Conservation (phyloP, 2,888 invertebrate species). For the Cremastinae sp. region DNA sequence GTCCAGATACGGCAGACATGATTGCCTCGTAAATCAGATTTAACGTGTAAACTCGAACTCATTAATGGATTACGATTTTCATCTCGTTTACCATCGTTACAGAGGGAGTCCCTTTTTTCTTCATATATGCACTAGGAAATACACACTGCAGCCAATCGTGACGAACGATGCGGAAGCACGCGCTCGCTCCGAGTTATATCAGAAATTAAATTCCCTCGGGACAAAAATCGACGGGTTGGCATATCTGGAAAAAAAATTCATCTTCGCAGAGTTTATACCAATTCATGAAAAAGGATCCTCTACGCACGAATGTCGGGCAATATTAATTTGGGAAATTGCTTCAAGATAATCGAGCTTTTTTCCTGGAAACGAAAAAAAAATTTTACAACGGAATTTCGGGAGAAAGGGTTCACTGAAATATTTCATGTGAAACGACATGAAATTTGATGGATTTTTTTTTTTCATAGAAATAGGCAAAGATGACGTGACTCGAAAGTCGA, state of each 20-base stretch:
- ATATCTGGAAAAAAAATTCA: conserved; percentile 16
- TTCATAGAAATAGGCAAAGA: not conserved
- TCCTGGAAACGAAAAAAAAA: conserved; percentile 3
- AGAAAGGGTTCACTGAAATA: too few species aligned
- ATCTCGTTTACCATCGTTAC: conserved; percentile 1
- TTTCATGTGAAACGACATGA: not conserved
- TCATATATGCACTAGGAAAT: conserved; percentile 19
- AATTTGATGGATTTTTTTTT: conserved; percentile 1
- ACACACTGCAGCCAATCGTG: not conserved
- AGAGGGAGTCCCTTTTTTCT: conserved; percentile 30
- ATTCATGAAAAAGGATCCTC: conserved; percentile 18
- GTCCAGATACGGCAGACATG: conserved; percentile 1
- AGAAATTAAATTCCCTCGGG: conserved; percentile 54
- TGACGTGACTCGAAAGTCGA: not conserved
- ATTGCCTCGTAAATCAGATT: not conserved
- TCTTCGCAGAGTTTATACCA: conserved; percentile 18
- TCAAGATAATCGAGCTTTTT: conserved; percentile 9
- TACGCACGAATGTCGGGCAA: not conserved
- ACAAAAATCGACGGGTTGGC: conserved; percentile 27
- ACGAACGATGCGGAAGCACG: conserved; percentile 22
- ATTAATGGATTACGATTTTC: conserved; percentile 46
- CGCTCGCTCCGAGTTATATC: conserved; percentile 28
- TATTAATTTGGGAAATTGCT: conserved; percentile 49
- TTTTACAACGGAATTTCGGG: not conserved
- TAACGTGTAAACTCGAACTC: conserved; percentile 24